These are phyloP conservation scores for Chrysopa pallens DNA, from an alignment of 1,140 invertebrate species.

Conservation along the genomic window DNA sequence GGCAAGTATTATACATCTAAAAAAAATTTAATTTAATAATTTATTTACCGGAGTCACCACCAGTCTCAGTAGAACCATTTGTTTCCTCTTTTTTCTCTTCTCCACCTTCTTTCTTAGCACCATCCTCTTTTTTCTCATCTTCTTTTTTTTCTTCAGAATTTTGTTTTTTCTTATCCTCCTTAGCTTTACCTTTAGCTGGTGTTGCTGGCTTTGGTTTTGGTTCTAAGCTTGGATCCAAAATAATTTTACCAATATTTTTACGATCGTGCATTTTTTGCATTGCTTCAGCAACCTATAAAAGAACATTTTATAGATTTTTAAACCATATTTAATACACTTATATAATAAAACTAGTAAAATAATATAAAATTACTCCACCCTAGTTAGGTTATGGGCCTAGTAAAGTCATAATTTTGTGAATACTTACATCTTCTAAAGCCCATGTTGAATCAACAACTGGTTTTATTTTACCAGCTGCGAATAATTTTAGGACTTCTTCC, in stretches of 20 bases:
- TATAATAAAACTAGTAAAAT: too few species aligned
- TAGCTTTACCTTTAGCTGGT: slow-evolving; percentile 48
- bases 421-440: slow-evolving; percentile 68
- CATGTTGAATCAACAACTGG: slow-evolving; percentile 70
- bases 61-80: slow-evolving; percentile 29
- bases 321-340: neutral
- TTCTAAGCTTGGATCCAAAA: slow-evolving; percentile 60
- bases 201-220: slow-evolving; percentile 60
- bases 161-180: slow-evolving; percentile 49
- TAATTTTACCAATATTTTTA: slow-evolving; percentile 77
- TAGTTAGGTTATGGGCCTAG: too few species aligned
- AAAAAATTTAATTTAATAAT: neutral
- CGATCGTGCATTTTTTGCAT: slow-evolving; percentile 87
- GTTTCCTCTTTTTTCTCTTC: slow-evolving; percentile 31
- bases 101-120: slow-evolving; percentile 27
- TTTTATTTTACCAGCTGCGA: slow-evolving; percentile 58
- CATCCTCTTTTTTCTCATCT: slow-evolving; percentile 37
- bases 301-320: neutral
- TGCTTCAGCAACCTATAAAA: slow-evolving; percentile 52
- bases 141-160: slow-evolving; percentile 48
- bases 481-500: slow-evolving; percentile 53
- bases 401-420: too few species aligned
- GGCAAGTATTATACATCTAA: too few species aligned
- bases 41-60: slow-evolving; percentile 24
- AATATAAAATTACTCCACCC: neutral